Evolutionary conservation across 2,797 vertebrate species (phyloP), one percentile per base, ranked within the genome.

Genomic region (Morus bassanus): DNA sequence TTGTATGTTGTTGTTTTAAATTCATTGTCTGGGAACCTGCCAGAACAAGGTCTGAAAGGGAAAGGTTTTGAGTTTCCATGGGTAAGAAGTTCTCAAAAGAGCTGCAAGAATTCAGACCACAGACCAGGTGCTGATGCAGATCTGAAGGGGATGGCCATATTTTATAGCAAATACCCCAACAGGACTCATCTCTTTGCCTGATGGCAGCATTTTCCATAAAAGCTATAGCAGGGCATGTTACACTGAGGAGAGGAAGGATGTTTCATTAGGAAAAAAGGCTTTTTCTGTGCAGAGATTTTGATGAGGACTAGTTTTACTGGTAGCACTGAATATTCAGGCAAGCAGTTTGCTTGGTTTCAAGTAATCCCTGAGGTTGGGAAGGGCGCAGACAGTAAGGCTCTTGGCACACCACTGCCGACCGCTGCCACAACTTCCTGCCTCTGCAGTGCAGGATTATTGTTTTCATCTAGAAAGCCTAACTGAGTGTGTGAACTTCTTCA

Each of bases 321-420:
- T 11, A 75, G 48, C 10, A 18, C 6, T 57, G 77, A 76, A 46
- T 51, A 60, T 27, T 43, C 50, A 74, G 27, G 15, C 22, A 70
- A 53, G 54, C 0, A 6, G 19, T 83, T 92, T 73, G 3, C 48
- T n/a, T 46, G n/a, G 43, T 46, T 84, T 77, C 74, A 64, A 73
- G 37, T 22, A 78, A 30, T 2, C 7, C 10, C 30, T 28, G 56
- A 78, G 31, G 19, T 14, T 50, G 13, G 13, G 74, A 92, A 78
- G 24, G 25, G 35, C 2, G 1, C 15, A 73, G 31, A 31, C 13
- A 50, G 9, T 11, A 37, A 53, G 13, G 5, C 41, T 76, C 24
- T n/a, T 30, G 24, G 25, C 0, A 0, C 39, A 14, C 25, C 19
- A 5, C 56, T 67, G 89, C 18, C 41, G 24, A 11, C n/a, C 2